Evolutionary conservation across 2,113 vertebrate genomes (phyloP).

Genomic region (Ciconia maguari): DNA sequence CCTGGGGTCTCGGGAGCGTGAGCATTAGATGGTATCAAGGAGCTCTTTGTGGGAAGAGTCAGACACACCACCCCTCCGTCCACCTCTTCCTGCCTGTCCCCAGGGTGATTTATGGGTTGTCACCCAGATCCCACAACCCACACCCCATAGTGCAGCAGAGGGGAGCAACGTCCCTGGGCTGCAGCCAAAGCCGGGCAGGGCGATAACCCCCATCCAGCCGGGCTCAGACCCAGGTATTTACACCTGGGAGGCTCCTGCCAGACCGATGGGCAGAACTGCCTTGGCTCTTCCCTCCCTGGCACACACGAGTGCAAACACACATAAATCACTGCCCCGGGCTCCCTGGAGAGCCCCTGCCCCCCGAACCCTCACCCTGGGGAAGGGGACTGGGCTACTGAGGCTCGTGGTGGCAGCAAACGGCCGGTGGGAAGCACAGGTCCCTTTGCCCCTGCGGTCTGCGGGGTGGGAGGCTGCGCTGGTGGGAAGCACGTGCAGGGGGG

Average conservation of each 20-base stretch:
- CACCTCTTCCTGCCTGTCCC: not conserved
- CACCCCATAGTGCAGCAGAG: not conserved
- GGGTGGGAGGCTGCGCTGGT: not conserved
- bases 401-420: not conserved
- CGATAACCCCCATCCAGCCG: not conserved
- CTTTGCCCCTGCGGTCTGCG: accelerated
- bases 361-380: not conserved
- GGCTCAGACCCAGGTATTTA: not conserved
- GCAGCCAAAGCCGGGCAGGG: not conserved
- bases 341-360: not conserved
- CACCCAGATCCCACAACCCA: not conserved
- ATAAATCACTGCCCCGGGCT: not conserved
- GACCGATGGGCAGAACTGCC: not conserved
- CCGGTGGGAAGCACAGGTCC: not conserved
- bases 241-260: not conserved
- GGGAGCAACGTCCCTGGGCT: not conserved
- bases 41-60: not conserved
- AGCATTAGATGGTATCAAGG: not conserved
- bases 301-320: not conserved
- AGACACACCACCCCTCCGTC: not conserved
- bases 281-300: not conserved
- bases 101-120: not conserved
- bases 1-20: not conserved
- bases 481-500: not conserved
- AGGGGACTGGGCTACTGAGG: not conserved